These are phyloP conservation scores for Leptinotarsa defecta DNA, from an alignment of 1,140 invertebrate species.

Conservation along the genomic window DNA sequence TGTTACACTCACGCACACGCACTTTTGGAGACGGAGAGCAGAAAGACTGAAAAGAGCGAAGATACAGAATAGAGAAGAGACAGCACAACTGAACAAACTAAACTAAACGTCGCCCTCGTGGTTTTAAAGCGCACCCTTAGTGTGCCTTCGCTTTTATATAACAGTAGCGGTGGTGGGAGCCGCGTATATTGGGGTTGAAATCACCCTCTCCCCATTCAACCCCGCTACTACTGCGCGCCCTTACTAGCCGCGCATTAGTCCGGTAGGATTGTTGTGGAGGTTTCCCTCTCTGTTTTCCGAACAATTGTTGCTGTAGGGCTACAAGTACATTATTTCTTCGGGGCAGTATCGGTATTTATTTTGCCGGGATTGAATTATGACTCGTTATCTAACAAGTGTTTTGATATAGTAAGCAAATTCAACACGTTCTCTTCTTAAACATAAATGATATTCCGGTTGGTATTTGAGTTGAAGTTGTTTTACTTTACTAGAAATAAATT, in stretches of 20 bases:
- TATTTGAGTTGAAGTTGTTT: no score
- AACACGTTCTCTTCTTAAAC: no score
- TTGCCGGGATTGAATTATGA: not conserved
- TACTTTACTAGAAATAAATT: no score
- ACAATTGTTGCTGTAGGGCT: conserved; percentile 1
- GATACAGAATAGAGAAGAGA: conserved; percentile 42
- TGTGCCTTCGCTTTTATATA: conserved; percentile 57
- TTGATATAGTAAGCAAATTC: no score
- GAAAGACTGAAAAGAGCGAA: conserved; percentile 35
- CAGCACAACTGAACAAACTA: conserved; percentile 58
- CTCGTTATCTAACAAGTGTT: no score
- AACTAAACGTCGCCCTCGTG: conserved; percentile 61
- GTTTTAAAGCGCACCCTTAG: conserved; percentile 56
- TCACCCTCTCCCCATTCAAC: conserved; percentile 30
- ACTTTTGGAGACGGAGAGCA: conserved; percentile 24
- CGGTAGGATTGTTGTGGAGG: conserved; percentile 8
- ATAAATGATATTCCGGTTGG: no score
- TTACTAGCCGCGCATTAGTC: conserved; percentile 21
- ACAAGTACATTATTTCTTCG: not conserved
- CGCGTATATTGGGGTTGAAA: conserved; percentile 33
- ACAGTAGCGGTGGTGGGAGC: conserved; percentile 36
- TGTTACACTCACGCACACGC: conserved; percentile 22
- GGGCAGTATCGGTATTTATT: not conserved
- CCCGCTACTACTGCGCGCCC: conserved; percentile 18
- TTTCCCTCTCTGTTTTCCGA: not conserved